phyloP scores from a whole-genome alignment of 2,888 invertebrate genomes.

The Nemotelus pantherinus region DNA sequence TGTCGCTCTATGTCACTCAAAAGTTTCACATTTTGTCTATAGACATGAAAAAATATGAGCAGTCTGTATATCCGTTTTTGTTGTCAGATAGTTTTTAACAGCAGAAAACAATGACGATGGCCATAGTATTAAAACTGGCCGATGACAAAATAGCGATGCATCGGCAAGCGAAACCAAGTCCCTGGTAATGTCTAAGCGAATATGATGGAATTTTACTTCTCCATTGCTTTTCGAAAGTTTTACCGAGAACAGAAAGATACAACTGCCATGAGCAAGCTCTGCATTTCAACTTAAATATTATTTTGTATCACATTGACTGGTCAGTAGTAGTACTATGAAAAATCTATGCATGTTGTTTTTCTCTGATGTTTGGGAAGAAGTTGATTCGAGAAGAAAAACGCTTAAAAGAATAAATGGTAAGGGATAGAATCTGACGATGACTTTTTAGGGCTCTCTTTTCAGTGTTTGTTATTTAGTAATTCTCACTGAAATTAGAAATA shows the following conservation, averaged over 20 bases:
- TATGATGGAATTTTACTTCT: slow-evolving; percentile 3
- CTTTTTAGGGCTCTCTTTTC: too few species aligned
- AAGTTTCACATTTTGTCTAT: slow-evolving; percentile 25
- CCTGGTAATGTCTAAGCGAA: slow-evolving; percentile 5
- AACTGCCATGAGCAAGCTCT: slow-evolving; percentile 8
- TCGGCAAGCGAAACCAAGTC: neutral
- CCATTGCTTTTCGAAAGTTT: neutral
- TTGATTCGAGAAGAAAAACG: too few species aligned
- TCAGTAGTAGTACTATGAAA: too few species aligned
- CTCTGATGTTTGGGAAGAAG: too few species aligned
- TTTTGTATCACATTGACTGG: too few species aligned
- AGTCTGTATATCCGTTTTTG: neutral
- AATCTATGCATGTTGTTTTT: too few species aligned
- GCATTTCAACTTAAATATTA: neutral
- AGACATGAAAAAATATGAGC: slow-evolving; percentile 1
- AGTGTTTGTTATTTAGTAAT: too few species aligned
- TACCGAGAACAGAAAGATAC: slow-evolving; percentile 13
- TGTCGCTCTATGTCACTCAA: slow-evolving; percentile 18
- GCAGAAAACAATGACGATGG: neutral
- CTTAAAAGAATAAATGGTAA: too few species aligned
- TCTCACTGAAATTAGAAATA: too few species aligned
- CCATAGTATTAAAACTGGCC: neutral
- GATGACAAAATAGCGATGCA: neutral
- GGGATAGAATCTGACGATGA: too few species aligned
- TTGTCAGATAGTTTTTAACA: neutral